These are phyloP conservation scores for Anthoscopus minutus DNA, from an alignment of 2,113 vertebrate genomes.

Conservation along the genomic window DNA sequence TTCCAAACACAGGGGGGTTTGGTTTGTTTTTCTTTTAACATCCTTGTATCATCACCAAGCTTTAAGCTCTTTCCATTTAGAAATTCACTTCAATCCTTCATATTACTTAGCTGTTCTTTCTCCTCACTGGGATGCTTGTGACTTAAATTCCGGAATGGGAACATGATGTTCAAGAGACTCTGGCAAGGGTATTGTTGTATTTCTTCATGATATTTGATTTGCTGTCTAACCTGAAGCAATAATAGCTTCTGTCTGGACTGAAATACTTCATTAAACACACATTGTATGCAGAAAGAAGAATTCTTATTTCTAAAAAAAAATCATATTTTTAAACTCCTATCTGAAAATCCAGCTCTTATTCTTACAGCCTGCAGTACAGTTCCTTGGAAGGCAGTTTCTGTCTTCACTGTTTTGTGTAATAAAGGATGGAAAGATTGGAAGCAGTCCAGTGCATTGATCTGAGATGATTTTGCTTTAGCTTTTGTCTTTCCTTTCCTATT, in stretches of 20 bases:
- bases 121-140: neutral
- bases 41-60: neutral
- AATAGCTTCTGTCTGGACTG: neutral
- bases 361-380: neutral
- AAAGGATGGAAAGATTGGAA: neutral
- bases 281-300: neutral
- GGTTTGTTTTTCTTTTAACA: neutral
- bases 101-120: neutral
- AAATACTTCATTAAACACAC: neutral
- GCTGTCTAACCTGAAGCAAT: conserved; percentile 12
- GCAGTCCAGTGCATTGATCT: conserved; percentile 27
- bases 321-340: neutral
- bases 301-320: neutral
- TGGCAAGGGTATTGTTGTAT: neutral
- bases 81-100: neutral
- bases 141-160: conserved; percentile 3
- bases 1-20: neutral
- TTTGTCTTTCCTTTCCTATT: conserved; percentile 1
- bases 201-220: neutral
- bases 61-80: neutral
- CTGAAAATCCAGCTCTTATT: neutral
- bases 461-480: conserved; percentile 35
- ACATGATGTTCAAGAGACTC: neutral
- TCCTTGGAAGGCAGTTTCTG: neutral
- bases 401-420: neutral